Evolutionary conservation across 2,888 invertebrate species (phyloP), one percentile per base, ranked within the genome.

Genomic region (Agriopis marginaria): DNA sequence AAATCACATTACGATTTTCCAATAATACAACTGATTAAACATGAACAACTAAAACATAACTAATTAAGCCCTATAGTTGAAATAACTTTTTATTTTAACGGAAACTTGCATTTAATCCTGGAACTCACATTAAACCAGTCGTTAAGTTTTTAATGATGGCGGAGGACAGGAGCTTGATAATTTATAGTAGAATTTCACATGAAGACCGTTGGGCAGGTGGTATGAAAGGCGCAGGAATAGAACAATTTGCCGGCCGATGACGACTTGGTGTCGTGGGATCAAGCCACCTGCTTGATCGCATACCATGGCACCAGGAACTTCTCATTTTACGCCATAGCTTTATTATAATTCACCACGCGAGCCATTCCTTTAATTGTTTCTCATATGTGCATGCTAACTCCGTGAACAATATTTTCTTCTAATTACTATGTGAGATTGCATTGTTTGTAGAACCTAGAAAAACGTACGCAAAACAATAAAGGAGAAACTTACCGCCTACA

Each of bases 221-320:
- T 82, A 42, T 77, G 78, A 3, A 42, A 77, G 78, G 7, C 77
- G 82, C 85, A 86, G 85, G 87, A 86, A 87, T 88, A 88, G 86
- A 84, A 87, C 84, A 88, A 86, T 89, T 89, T 87, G 83, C 82
- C 75, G 81, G 80, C 81, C 81, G 82, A 23, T 23, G 17, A 83
- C 80, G 78, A 82, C 79, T 79, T 77, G 65, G 73, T 65, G 66
- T 68, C 75, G 90, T 92, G 92, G 84, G 92, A 92, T 87, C 83
- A 81, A 70, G 68, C 79, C 93, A 93, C 91, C 92, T 93, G 93
- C 80, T 82, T 53, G 49, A 61, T 75, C 76, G 72, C 81, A 84
- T 84, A 77, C 79, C 83, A 74, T 73, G 63, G 74, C 74, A 76
- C 74, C 70, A 77, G 77, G 76, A 80, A 82, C 76, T 77, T 77